These are phyloP conservation scores for Gymnocypris eckloni DNA, from an alignment of 2,797 vertebrate genomes.

Conservation along the genomic window DNA sequence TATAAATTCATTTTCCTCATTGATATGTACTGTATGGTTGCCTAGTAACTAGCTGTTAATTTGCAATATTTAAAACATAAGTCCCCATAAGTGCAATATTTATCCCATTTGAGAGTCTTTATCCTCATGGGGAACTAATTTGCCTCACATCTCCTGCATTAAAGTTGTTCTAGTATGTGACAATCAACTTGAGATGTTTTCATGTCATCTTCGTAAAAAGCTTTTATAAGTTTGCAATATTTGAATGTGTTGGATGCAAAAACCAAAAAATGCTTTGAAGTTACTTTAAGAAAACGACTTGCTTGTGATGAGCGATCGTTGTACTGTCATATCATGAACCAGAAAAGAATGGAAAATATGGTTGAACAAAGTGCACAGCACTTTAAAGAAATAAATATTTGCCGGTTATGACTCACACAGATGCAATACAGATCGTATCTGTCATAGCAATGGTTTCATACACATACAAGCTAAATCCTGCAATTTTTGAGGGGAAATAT, in stretches of 20 bases:
- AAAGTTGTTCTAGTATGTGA: not conserved
- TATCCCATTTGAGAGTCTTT: not conserved
- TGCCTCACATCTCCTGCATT: constrained; percentile 13
- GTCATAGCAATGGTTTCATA: not conserved
- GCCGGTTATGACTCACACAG: not conserved
- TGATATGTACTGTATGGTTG: constrained; percentile 8
- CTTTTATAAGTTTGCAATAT: not conserved
- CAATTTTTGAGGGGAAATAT: not conserved
- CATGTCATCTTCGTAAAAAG: not conserved
- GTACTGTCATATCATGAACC: not conserved
- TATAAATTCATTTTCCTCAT: constrained; percentile 5
- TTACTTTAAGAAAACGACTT: not conserved
- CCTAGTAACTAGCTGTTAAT: constrained; percentile 22
- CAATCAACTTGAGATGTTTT: not conserved
- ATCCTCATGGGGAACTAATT: not conserved
- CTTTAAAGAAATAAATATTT: not conserved
- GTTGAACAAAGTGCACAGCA: not conserved
- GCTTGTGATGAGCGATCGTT: not conserved
- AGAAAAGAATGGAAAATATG: not conserved
- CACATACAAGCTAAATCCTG: not conserved
- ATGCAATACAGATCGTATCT: not conserved
- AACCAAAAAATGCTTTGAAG: not conserved
- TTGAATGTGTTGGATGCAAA: not conserved
- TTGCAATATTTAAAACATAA: not conserved
- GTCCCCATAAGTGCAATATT: too few relatives aligned